Percentiles rank a stretch among this genome's conserved stretches.
Conservation (phyloP, 2,113 vertebrate genomes). For the Sus scrofa region T2T-Sscrofa CM000827.6:73167501-73168000, state of each 20-base stretch:
- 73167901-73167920: neutral
- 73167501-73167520: neutral
- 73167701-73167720: no score
- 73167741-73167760: no score
- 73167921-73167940: neutral
- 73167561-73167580: neutral
- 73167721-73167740: no score
- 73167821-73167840: neutral
- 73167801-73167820: neutral
- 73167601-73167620: neutral
- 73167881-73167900: neutral
- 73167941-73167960: neutral
- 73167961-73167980: neutral
- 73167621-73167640: neutral
- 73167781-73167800: no score
- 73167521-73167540: neutral
- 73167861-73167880: neutral
- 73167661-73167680: neutral
- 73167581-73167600: neutral
- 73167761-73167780: no score
- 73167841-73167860: neutral
- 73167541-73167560: neutral
- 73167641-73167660: neutral
- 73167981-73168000: neutral
- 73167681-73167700: no score